Percentiles rank a stretch among this genome's conserved stretches.
Conservation (phyloP, 2,113 vertebrate genomes). For the Notothenia coriiceps region DNA sequence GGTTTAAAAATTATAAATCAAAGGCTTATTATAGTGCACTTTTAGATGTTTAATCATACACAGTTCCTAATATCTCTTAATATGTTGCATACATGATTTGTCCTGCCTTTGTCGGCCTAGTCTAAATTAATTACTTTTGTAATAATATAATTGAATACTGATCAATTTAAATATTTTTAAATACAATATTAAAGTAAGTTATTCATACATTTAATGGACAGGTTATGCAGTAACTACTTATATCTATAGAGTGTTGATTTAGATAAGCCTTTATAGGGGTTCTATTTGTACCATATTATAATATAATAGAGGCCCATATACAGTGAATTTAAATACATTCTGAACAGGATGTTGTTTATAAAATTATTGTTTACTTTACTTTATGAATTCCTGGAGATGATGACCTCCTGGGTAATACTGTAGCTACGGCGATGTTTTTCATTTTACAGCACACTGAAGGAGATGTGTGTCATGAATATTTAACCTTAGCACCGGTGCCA, state of each 20-base stretch:
- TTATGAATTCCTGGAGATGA: background rate
- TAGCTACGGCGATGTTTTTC: background rate
- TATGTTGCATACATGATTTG: background rate
- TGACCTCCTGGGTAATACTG: background rate
- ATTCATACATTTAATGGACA: background rate
- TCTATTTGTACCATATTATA: background rate
- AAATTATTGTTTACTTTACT: background rate
- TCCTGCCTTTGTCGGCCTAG: background rate
- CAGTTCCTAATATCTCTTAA: background rate
- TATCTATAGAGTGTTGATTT: background rate
- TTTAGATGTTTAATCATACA: background rate
- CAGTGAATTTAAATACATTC: background rate
- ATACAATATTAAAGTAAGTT: background rate
- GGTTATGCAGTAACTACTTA: background rate
- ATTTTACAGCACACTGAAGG: slow-evolving; percentile 5
- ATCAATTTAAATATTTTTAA: background rate
- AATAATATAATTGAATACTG: background rate
- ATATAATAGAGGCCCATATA: background rate
- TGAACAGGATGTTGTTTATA: background rate
- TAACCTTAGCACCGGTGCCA: background rate
- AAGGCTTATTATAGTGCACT: background rate
- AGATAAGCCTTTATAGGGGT: background rate
- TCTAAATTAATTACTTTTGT: background rate
- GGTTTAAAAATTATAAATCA: background rate
- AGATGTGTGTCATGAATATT: background rate